Conservation (phyloP, 2,113 vertebrate species). For the Microcebus murinus region DNA sequence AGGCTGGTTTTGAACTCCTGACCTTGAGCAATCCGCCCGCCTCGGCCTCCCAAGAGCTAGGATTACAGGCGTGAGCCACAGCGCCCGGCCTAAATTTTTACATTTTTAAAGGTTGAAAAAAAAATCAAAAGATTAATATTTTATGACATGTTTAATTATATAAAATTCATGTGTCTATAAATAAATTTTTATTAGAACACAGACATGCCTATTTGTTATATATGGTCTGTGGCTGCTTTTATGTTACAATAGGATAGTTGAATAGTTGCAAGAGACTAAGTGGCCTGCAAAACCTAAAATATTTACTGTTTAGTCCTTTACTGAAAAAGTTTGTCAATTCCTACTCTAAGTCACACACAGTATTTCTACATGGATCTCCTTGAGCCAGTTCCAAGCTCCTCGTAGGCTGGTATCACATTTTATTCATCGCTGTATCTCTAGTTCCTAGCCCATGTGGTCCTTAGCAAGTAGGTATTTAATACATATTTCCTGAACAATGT, state of each 20-base stretch:
- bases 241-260: background rate
- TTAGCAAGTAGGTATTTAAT: background rate
- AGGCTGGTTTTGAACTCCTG: too few species aligned
- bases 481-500: background rate
- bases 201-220: background rate
- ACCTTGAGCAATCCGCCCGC: too few species aligned
- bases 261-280: background rate
- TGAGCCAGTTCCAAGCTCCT: background rate
- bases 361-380: background rate
- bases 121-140: background rate
- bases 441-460: background rate
- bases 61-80: too few species aligned
- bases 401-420: background rate
- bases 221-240: background rate
- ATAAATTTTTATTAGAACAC: background rate
- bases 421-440: background rate
- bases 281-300: background rate
- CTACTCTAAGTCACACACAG: background rate
- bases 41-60: too few species aligned
- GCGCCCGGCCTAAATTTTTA: too few species aligned
- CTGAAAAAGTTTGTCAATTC: background rate
- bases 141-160: background rate
- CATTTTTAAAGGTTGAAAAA: background rate
- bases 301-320: background rate
- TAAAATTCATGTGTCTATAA: background rate